Conservation (phyloP, 1,140 invertebrate genomes). For the Zaprionus lachaisei region DNA sequence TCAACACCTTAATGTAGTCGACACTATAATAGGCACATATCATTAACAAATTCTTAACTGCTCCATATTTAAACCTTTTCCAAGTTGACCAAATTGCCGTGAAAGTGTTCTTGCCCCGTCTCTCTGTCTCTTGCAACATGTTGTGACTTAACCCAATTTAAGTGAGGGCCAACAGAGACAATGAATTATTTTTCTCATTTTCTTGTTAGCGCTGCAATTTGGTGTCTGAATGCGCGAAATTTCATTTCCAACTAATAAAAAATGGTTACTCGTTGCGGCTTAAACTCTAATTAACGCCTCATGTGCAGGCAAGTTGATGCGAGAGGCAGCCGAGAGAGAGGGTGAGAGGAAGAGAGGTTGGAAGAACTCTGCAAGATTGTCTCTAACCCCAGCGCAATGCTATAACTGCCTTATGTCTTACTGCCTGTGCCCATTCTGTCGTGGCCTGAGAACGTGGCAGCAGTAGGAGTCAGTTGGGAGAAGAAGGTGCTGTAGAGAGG, state of each 20-base stretch:
- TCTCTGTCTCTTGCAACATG: background rate
- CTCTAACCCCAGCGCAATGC: conserved; percentile 26
- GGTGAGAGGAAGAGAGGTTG: background rate
- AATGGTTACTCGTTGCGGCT: conserved; percentile 62
- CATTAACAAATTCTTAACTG: background rate
- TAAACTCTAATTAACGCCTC: conserved; percentile 81
- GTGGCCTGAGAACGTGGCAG: conserved; percentile 26
- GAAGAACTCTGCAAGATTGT: conserved; percentile 6
- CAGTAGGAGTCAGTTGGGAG: background rate
- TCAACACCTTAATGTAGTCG: background rate
- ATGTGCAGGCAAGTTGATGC: conserved; percentile 47
- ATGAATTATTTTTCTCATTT: conserved; percentile 38
- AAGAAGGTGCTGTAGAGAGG: too few species aligned
- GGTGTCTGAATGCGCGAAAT: conserved; percentile 59
- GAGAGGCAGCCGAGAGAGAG: background rate
- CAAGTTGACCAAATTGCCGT: conserved; percentile 6
- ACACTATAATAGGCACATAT: background rate
- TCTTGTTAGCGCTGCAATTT: conserved; percentile 47
- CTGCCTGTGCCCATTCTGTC: conserved; percentile 74
- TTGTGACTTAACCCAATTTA: conserved; percentile 43
- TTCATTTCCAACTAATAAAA: conserved; percentile 63
- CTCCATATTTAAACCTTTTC: conserved; percentile 2
- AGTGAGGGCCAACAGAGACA: conserved; percentile 15
- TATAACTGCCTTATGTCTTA: conserved; percentile 55
- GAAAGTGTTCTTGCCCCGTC: conserved; percentile 16